A percentile compares a stretch with the other conserved stretches of the same genome.
phyloP scores from a whole-genome alignment of 2,888 invertebrate genomes.

The Cacoxenus indagator region DNA sequence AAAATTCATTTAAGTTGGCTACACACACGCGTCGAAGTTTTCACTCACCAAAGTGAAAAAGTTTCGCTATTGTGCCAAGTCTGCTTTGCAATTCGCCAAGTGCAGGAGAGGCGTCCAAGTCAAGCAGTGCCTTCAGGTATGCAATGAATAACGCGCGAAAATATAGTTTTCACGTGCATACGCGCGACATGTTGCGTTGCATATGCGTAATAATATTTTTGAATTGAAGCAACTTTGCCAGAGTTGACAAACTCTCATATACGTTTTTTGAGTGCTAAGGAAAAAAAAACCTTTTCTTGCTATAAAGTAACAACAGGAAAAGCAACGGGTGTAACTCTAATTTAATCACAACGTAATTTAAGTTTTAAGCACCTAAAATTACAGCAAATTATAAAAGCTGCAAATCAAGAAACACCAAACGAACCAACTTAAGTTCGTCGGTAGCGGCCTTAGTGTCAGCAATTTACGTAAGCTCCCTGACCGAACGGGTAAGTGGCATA shows the following conservation, averaged over 20 bases:
- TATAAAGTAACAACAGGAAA: not conserved
- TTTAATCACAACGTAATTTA: slow-evolving; percentile 46
- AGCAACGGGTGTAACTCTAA: not conserved
- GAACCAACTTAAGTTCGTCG: not conserved
- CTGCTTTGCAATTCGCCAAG: not conserved
- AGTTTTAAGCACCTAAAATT: slow-evolving; percentile 47
- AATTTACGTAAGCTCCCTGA: slow-evolving; percentile 20
- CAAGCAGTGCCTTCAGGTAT: slow-evolving; percentile 45
- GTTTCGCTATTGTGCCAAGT: slow-evolving; percentile 26
- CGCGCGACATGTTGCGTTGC: not conserved
- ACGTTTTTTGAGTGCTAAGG: not conserved
- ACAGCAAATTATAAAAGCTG: slow-evolving; percentile 46
- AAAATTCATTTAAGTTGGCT: not conserved
- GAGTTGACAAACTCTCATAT: not conserved
- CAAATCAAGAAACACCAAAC: not conserved
- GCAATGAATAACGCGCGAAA: slow-evolving; percentile 25
- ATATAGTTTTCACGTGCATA: not conserved
- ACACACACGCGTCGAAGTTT: slow-evolving; percentile 12
- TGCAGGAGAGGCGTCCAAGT: not conserved
- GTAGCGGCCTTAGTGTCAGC: not conserved
- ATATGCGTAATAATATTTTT: slow-evolving; percentile 52
- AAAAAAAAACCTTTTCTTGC: not conserved
- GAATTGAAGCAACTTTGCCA: slow-evolving; percentile 36
- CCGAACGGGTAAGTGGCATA: slow-evolving; percentile 44
- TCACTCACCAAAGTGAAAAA: slow-evolving; percentile 36